Conservation (phyloP, 2,113 vertebrate genomes). For the Probosciger aterrimus region DNA sequence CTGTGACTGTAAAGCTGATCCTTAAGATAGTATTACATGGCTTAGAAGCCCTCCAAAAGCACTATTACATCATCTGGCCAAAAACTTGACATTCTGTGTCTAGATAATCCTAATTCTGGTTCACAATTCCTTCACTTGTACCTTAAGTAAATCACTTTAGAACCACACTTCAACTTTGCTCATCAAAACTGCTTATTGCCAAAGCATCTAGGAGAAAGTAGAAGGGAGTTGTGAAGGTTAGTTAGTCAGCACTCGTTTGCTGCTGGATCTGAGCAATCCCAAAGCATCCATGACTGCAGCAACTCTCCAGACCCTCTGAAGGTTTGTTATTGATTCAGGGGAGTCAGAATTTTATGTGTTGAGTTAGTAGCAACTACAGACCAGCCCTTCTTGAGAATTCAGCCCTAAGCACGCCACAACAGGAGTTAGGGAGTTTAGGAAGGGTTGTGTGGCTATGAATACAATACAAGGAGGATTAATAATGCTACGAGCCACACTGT, state of each 20-base stretch:
- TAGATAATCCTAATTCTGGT: background rate
- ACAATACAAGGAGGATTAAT: background rate
- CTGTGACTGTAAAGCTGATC: background rate
- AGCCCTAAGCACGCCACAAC: background rate
- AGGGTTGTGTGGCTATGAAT: background rate
- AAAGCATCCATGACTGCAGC: background rate
- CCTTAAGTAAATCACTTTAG: background rate
- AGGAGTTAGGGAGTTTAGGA: background rate
- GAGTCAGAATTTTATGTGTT: background rate
- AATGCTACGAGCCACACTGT: background rate
- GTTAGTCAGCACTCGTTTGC: background rate
- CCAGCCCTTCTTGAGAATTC: background rate
- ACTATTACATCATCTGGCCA: background rate
- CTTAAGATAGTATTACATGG: background rate
- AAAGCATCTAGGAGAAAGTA: background rate
- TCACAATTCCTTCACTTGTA: background rate
- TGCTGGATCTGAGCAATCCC: background rate
- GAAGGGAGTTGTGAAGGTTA: background rate
- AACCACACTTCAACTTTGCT: background rate
- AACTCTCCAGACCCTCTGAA: background rate
- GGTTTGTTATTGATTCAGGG: background rate
- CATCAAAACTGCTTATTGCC: background rate
- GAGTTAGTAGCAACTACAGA: background rate
- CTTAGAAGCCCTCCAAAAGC: background rate
- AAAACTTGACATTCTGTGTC: background rate